Percentiles rank a stretch among this genome's conserved stretches.
Conservation (phyloP, 2,113 vertebrate species). For the Gorsachius goisagi region DNA sequence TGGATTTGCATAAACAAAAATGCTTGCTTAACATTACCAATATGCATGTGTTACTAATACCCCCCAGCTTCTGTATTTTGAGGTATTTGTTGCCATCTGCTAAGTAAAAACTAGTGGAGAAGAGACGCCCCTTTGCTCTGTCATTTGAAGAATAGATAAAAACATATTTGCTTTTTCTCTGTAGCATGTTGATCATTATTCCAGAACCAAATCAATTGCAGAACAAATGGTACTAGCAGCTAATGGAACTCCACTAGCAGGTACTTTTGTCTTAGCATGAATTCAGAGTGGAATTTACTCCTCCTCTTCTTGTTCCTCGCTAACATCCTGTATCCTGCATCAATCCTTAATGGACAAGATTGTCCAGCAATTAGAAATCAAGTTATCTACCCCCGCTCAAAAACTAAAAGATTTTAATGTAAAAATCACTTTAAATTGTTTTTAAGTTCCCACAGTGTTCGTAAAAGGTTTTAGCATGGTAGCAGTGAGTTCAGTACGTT, state of each 20-base stretch:
- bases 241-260: constrained; percentile 81
- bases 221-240: constrained; percentile 89
- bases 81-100: background rate
- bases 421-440: background rate
- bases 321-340: background rate
- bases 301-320: background rate
- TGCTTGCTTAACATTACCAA: background rate
- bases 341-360: background rate
- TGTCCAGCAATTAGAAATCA: background rate
- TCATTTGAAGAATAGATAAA: background rate
- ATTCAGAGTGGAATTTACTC: background rate
- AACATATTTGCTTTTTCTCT: constrained; percentile 8
- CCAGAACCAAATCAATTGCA: constrained; percentile 91
- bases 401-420: background rate
- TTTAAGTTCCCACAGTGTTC: background rate
- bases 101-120: background rate
- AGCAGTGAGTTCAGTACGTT: background rate
- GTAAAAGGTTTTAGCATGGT: background rate
- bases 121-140: background rate
- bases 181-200: constrained; percentile 93
- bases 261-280: constrained; percentile 63
- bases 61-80: background rate
- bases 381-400: background rate
- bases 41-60: background rate
- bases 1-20: constrained; percentile 19